A percentile compares a stretch with the other conserved stretches of the same genome.
phyloP scores from a whole-genome alignment of 2,888 invertebrate species.

The Nasonovia ribisnigri region DNA sequence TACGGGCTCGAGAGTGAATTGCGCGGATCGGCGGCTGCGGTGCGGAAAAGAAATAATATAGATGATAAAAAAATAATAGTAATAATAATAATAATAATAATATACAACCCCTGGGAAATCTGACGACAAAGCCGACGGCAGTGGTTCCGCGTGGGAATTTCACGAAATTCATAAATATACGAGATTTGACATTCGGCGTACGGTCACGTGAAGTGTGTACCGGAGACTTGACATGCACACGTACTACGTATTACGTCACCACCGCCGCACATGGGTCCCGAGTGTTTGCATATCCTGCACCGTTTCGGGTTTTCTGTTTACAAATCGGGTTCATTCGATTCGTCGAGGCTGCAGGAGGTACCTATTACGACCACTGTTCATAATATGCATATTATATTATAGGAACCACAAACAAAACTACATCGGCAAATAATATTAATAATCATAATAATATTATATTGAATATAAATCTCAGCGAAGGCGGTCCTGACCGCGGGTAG shows the following conservation, averaged over 20 bases:
- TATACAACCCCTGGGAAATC: conserved; percentile 57
- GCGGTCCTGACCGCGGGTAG: not conserved
- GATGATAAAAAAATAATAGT: not conserved
- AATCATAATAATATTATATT: not conserved
- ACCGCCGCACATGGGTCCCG: no score
- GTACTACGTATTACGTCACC: not conserved
- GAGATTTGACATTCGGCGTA: conserved; percentile 48
- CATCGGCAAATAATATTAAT: not conserved
- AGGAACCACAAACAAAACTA: not conserved
- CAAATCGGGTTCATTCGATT: not conserved
- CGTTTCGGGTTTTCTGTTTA: not conserved
- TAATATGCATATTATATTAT: not conserved
- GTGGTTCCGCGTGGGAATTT: conserved; percentile 37
- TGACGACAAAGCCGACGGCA: conserved; percentile 33
- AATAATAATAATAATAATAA: conserved; percentile 46
- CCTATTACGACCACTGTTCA: not conserved
- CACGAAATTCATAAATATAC: conserved; percentile 31
- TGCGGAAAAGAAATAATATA: conserved; percentile 10
- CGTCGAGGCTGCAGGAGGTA: not conserved
- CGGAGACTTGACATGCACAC: not conserved
- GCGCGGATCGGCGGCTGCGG: not conserved
- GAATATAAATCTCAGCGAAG: not conserved
- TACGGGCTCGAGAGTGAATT: not conserved
- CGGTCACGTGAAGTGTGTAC: not conserved
- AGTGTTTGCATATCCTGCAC: not conserved